Evolutionary conservation across 2,888 invertebrate genomes (phyloP), one percentile per base, ranked within the genome.

Genomic region (Amphipyra tragopoginis): DNA sequence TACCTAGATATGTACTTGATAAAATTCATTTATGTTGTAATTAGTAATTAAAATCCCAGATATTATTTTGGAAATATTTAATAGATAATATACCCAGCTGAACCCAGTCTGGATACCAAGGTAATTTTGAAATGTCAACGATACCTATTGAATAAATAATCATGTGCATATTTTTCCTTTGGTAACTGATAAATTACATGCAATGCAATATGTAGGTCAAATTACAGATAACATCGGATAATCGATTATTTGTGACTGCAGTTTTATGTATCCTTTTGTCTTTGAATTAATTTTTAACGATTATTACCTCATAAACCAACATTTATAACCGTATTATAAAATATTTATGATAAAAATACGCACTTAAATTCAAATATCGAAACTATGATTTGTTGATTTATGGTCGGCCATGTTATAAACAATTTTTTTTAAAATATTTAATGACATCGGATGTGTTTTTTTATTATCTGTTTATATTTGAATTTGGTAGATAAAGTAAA

Each of bases 341-440:
- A 15, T 6, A 11, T n/a, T 11, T 15, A 10, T 15, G 9, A n/a
- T n/a, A n/a, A n/a, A n/a, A 14, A 40, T 42, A 15, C 15, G 10
- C 7, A 15, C 15, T 15, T 42, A 14, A 26, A 26, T 26, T 5
- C 2, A 36, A 59, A 60, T 29, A 5, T 14, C 14, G 29, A 54
- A 65, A 68, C 13, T 21, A 26, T 26, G 21, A 21, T 21, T 21
- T 21, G n/a, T n/a, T 13, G 52, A 49, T 26, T 15, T 34, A 1
- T 7, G 3, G 39, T 9, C 52, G 9, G 48, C 60, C 60, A 67
- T 67, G 60, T 65, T 43, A 44, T 5, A 29, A 29, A 29, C 29
- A 4, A 5, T 29, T 29, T 5, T 5, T 29, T 29, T 29, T 29
- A 4, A 29, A 5, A 29, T 5, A 5, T 29, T 29, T 29, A 5